These are phyloP conservation scores for Pangasius larnaudii DNA, from an alignment of 2,797 vertebrate genomes.

Conservation along the genomic window DNA sequence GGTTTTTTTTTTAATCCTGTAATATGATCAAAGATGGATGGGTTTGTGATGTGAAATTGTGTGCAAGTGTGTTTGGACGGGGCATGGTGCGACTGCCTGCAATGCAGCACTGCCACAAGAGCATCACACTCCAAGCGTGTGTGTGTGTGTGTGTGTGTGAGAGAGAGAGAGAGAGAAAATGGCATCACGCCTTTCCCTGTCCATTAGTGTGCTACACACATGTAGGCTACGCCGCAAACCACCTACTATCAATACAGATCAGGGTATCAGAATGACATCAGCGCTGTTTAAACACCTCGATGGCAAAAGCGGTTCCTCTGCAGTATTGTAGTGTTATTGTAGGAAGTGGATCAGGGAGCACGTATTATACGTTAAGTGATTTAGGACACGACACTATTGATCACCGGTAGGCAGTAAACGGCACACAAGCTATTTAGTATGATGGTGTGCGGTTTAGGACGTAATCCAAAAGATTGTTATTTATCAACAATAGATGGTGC, in stretches of 20 bases:
- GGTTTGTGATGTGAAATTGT: not conserved
- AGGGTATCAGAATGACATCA: not conserved
- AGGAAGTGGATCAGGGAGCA: not conserved
- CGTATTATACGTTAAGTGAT: not conserved
- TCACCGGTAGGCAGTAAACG: not conserved
- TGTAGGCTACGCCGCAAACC: not conserved
- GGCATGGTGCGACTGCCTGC: slow-evolving; percentile 75
- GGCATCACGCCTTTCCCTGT: slow-evolving; percentile 31
- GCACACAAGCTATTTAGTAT: too few relatives aligned
- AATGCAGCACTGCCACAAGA: slow-evolving; percentile 78
- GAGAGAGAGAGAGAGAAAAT: slow-evolving; percentile 12
- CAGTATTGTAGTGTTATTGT: not conserved
- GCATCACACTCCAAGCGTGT: slow-evolving; percentile 52
- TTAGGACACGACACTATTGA: not conserved
- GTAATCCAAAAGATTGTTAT: not conserved
- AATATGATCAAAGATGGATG: not conserved
- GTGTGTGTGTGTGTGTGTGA: slow-evolving; percentile 27
- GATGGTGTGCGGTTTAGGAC: not conserved
- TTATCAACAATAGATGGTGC: not conserved
- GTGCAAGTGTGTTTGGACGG: slow-evolving; percentile 53
- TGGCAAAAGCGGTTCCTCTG: not conserved
- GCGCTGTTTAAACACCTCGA: not conserved
- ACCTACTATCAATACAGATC: not conserved
- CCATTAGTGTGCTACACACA: slow-evolving; percentile 13
- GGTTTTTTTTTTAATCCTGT: not conserved